Conservation (phyloP, 1,140 invertebrate genomes). For the Drosophila chauvacae region DNA sequence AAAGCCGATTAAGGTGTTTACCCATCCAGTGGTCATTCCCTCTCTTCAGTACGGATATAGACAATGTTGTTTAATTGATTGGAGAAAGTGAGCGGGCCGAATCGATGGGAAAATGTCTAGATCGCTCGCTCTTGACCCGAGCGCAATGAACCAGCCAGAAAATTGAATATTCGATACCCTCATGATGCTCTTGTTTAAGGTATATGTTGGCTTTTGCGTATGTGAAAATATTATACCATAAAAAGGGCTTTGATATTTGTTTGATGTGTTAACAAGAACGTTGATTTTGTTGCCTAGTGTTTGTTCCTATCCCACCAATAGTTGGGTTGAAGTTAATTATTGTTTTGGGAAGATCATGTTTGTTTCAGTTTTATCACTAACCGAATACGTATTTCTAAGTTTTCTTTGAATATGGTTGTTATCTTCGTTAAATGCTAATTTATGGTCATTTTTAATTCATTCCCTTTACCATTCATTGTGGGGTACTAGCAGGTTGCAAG, state of each 20-base stretch:
- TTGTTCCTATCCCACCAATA: no score
- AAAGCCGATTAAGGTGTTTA: conserved; percentile 70
- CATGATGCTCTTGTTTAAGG: neutral
- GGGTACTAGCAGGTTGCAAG: conserved; percentile 25
- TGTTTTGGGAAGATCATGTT: neutral
- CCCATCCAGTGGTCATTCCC: conserved; percentile 23
- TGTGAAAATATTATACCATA: neutral
- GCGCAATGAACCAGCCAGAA: conserved; percentile 33
- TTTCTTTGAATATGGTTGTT: neutral
- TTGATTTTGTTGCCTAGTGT: no score
- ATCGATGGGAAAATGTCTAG: conserved; percentile 73
- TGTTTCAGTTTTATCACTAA: neutral
- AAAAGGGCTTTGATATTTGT: neutral
- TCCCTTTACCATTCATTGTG: conserved; percentile 49
- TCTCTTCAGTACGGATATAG: conserved; percentile 22
- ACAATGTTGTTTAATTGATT: conserved; percentile 75
- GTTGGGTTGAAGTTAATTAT: neutral
- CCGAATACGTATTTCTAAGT: neutral
- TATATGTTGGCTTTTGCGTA: neutral
- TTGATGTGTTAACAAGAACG: neutral
- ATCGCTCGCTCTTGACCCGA: conserved; percentile 52
- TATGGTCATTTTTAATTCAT: conserved; percentile 16
- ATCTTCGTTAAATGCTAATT: neutral
- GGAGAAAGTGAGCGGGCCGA: conserved; percentile 70
- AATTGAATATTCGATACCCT: conserved; percentile 25